Base-by-base conservation (phyloP, 2,797 vertebrate genomes). In the Gila robusta region DNA sequence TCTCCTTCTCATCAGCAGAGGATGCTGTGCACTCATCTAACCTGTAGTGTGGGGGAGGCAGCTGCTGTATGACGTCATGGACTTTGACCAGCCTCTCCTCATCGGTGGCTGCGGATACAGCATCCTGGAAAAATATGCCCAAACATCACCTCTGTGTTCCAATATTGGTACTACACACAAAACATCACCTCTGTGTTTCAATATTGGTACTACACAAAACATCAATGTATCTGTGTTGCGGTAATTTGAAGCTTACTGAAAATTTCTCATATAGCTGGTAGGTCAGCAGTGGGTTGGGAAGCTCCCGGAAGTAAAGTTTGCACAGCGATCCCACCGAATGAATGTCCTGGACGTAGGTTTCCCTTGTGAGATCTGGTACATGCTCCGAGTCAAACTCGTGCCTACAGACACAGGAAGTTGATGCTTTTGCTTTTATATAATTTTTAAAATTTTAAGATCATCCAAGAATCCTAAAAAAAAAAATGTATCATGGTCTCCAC, bases 311-410 rank as follows among this genome's bases (percentile, higher is more conserved):
- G 92, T 98, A 99, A 16, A 99, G 97, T 89, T 99, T 99, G 92
- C 98, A 99, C 41, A 99, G 97, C 11, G 98, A 99, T 72, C 98
- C 97, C 91, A 99, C 98, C 0, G 97, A 99, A 91, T 99, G 98
- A 88, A 99, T 99, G 87, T 99, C 98, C 91, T 99, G 98, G 89
- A 97, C 96, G 87, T 98, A 99, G 11, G 96, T 93, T 21, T 99
- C 98, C 93, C 97, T 98, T 4, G 95, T 98, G 92, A 99, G 93
- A 95, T 99, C 98, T 67, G 98, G 98, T 85, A 99, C 96, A 92
- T 99, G 98, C 87, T 99, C 98, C 0, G 98, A 99, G 92, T 99
- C 98, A 94, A 99, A 99, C 93, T 99, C 98, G 5, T 99, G 98
- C 87, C 98, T 99, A 88, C 17, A 85, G 81, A 81, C 0, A 77